These are phyloP conservation scores for Dione juno DNA, from an alignment of 2,888 invertebrate genomes.

Conservation along the genomic window DNA sequence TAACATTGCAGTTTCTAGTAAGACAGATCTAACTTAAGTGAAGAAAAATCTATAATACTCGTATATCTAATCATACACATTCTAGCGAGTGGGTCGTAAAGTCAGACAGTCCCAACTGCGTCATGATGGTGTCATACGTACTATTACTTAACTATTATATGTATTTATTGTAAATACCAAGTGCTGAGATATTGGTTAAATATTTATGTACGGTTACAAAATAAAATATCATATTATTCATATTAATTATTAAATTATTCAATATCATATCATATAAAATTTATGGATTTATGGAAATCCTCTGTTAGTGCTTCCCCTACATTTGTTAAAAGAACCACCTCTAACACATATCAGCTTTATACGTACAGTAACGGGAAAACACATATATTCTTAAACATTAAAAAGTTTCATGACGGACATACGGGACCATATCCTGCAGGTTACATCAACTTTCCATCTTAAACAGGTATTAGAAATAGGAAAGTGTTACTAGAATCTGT, in stretches of 20 bases:
- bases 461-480: neutral
- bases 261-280: no score
- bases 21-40: neutral
- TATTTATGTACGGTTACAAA: no score
- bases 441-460: neutral
- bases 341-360: neutral
- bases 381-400: neutral
- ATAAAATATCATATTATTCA: no score
- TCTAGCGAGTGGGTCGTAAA: neutral
- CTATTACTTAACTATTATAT: neutral
- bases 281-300: no score
- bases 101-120: neutral
- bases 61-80: neutral
- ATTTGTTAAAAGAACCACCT: no score
- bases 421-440: neutral
- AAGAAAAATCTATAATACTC: neutral
- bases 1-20: neutral
- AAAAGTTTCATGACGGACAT: neutral
- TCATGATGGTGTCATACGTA: neutral
- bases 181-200: neutral
- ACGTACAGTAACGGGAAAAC: no score
- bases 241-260: no score
- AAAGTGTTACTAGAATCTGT: slow-evolving; percentile 1
- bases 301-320: no score
- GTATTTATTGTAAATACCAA: neutral